Evolutionary conservation across 2,797 vertebrate species (phyloP), one percentile per base, ranked within the genome.

Genomic region (Notolepis coatsorum): DNA sequence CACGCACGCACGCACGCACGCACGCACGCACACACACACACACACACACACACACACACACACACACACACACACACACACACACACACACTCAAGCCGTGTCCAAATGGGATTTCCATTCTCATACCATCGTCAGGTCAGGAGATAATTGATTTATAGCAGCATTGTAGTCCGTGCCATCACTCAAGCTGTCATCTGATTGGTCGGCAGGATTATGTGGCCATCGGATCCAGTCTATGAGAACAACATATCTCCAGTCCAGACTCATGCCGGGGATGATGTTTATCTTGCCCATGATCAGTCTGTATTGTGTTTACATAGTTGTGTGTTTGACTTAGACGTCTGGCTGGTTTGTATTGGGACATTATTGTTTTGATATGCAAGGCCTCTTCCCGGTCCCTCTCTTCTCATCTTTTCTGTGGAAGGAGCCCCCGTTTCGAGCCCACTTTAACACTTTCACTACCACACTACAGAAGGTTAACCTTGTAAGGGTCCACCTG

Each of bases 41-140:
- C 43, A 24, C 43, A 24, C 43, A 13, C 43, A 25, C 43, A 24
- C 37, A 7, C 18, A 15, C 37, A 45, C 15, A 7, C 53, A 7
- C 39, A n/a, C 13, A 42, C 24, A 28, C 15, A 51, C 6, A 33
- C 23, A 49, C 18, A 37, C 20, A 18, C 38, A 31, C 8, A 9
- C 3, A 13, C 13, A n/a, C 9, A 10, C 20, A 35, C 20, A 7
- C 24, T 21, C n/a, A 1, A 21, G 17, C 64, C 60, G 54, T 39
- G 51, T 54, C 68, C 65, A 64, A 71, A 65, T 73, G 52, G 39
- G 71, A 64, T 79, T 80, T 75, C 59, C 72, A 77, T 79, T 88
- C 82, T 82, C 85, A 79, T 68, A 71, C 79, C 72, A 83, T 88
- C 86, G 71, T 67, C 75, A 58, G 80, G 74, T 85, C 83, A 77